These are phyloP conservation scores for Anaspis maculata DNA, from an alignment of 2,888 invertebrate species.

Conservation along the genomic window DNA sequence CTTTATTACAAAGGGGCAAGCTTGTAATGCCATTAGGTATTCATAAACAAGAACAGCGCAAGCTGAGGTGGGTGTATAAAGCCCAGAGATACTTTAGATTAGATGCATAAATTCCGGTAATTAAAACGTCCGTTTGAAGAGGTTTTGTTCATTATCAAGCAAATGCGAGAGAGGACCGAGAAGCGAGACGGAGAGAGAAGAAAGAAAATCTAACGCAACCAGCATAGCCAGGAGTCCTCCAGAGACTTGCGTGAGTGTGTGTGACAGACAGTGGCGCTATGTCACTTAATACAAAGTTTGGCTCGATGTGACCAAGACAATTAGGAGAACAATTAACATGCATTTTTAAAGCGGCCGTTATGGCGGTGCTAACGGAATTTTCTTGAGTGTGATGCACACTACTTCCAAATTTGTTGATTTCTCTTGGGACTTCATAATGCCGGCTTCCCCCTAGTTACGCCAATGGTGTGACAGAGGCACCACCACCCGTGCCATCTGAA, in stretches of 20 bases:
- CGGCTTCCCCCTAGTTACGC: too few species aligned
- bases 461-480: slow-evolving; percentile 1
- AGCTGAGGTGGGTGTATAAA: slow-evolving; percentile 15
- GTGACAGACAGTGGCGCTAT: too few species aligned
- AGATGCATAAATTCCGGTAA: slow-evolving; percentile 24
- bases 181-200: slow-evolving; percentile 11
- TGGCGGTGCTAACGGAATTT: too few species aligned
- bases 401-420: too few species aligned
- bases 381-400: too few species aligned
- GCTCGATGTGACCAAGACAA: too few species aligned
- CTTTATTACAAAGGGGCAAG: too few species aligned
- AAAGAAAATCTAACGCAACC: background rate
- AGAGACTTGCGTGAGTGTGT: slow-evolving; percentile 1
- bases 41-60: slow-evolving; percentile 15
- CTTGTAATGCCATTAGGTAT: too few species aligned
- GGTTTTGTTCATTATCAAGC: slow-evolving; percentile 24
- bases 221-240: slow-evolving; percentile 2
- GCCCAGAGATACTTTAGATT: slow-evolving; percentile 22
- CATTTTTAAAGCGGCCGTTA: too few species aligned
- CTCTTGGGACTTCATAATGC: too few species aligned
- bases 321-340: too few species aligned
- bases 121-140: slow-evolving; percentile 23
- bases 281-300: too few species aligned
- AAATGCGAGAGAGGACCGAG: slow-evolving; percentile 16
- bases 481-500: slow-evolving; percentile 11